phyloP scores from a whole-genome alignment of 2,888 invertebrate genomes.

The Chesias legatella region DNA sequence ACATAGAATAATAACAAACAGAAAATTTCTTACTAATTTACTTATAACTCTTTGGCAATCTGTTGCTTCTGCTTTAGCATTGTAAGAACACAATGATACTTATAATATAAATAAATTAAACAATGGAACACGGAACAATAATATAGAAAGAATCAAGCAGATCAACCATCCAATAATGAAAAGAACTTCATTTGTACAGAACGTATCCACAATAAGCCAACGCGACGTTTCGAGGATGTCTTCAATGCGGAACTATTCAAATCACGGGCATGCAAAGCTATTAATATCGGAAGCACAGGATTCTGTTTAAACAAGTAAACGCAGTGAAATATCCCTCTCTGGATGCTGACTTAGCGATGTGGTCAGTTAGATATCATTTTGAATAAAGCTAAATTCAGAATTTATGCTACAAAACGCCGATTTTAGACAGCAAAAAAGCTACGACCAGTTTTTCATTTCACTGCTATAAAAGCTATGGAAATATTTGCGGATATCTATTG shows the following conservation, averaged over 20 bases:
- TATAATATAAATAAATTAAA: background rate
- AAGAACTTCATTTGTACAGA: background rate
- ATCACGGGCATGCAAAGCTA: constrained; percentile 55
- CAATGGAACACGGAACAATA: background rate
- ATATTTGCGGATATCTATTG: constrained; percentile 1
- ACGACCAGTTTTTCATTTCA: background rate
- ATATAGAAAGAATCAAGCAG: background rate
- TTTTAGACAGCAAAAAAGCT: background rate
- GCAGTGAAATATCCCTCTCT: constrained; percentile 13
- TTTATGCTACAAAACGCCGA: background rate
- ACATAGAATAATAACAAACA: too few relatives aligned
- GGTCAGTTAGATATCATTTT: constrained; percentile 3
- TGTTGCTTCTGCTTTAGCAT: too few relatives aligned
- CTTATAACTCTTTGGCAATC: too few relatives aligned
- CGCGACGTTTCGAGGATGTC: constrained; percentile 29
- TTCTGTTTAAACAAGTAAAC: constrained; percentile 38
- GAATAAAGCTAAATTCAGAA: background rate
- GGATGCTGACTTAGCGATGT: constrained; percentile 1
- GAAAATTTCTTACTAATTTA: too few relatives aligned
- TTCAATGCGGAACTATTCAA: constrained; percentile 56
- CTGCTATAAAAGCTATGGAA: constrained; percentile 1
- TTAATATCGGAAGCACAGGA: constrained; percentile 49
- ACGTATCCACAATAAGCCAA: constrained; percentile 25
- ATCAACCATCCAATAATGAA: background rate
- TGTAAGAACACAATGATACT: too few relatives aligned